Percentiles rank a stretch among this genome's conserved stretches.
phyloP scores from a whole-genome alignment of 92 coral and sea anemone genomes.

The Palythoa caribaeorum region DNA sequence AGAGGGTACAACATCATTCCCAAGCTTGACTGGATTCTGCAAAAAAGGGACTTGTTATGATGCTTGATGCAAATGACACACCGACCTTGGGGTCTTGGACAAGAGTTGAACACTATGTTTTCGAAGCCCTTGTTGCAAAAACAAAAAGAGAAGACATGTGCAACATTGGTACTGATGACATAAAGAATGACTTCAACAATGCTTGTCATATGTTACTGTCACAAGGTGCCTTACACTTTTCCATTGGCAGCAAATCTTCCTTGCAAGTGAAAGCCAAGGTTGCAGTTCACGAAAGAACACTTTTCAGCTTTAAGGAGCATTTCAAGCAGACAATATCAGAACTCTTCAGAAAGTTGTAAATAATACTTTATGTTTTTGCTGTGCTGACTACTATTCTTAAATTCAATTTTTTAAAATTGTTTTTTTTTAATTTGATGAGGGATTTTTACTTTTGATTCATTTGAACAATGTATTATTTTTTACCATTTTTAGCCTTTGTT shows the following conservation, averaged over 20 bases:
- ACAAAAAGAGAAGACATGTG: background rate
- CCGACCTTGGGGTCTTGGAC: constrained; percentile 29
- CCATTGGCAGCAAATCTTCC: constrained; percentile 21
- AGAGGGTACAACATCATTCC: constrained; percentile 10
- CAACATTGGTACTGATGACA: background rate
- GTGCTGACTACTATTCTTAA: too few relatives aligned
- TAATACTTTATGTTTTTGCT: too few relatives aligned
- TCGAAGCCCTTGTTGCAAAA: constrained; percentile 35
- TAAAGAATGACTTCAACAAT: constrained; percentile 20
- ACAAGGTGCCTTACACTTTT: constrained; percentile 2
- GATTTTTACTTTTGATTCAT: too few relatives aligned
- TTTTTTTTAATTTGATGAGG: too few relatives aligned
- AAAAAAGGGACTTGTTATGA: background rate
- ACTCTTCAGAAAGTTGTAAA: background rate
- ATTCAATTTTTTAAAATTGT: too few relatives aligned
- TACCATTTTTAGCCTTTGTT: background rate
- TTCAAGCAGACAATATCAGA: constrained; percentile 24
- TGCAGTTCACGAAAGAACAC: constrained; percentile 11
- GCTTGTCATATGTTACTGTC: constrained; percentile 32
- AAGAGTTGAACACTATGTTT: constrained; percentile 3
- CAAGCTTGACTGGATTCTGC: constrained; percentile 12
- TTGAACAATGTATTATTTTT: too few relatives aligned
- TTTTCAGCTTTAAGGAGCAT: constrained; percentile 19
- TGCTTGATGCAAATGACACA: constrained; percentile 13
- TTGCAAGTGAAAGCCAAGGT: constrained; percentile 7